Base-by-base conservation (phyloP, 2,797 vertebrate genomes). In the Rallus crepitans region DNA sequence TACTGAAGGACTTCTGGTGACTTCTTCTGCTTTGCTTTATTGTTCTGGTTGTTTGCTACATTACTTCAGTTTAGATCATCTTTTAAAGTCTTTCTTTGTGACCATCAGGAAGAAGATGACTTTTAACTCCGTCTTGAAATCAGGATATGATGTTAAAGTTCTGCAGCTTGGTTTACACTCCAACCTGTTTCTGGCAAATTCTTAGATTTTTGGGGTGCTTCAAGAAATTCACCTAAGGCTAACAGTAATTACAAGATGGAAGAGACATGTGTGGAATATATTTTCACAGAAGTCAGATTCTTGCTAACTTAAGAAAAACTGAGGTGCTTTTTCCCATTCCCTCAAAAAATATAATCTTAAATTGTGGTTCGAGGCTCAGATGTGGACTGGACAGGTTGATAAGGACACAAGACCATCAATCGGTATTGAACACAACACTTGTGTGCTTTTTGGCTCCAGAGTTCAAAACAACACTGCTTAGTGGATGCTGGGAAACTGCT, bases 401-500 rank as follows among this genome's bases (percentile, higher is more conserved):
- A n/a, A 33, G 42, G 39, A 79, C 69, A 35, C 39, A 69, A 78
- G 2, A 9, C 21, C 20, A 61, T 90, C 33, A 59, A 0, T 12
- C 71, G 47, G 57, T 82, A 9, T 10, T 48, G 50, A 89, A 47
- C 52, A 42, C 47, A 79, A 14, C 9, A 39, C n/a, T 19, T 48
- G 12, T 7, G 27, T 11, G 87, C 25, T 47, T 53, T 84, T 61
- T 72, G 66, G 12, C 55, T 80, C 31, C 31, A 28, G 61, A 39
- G 30, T 79, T 91, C 55, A 39, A 80, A 76, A 55, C 37, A 6
- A 1, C 15, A 6, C 37, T 77, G 23, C 21, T 59, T n/a, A 57
- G 39, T 16, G 4, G 30, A 42, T 8, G 4, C 79, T 63, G 33
- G 56, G 60, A 66, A 11, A 0, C 0, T 53, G 37, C 50, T 88